Evolutionary conservation across 53 echinoderm and acorn worm species (phyloP).

Genomic region (Holothuria leucospilota): DNA sequence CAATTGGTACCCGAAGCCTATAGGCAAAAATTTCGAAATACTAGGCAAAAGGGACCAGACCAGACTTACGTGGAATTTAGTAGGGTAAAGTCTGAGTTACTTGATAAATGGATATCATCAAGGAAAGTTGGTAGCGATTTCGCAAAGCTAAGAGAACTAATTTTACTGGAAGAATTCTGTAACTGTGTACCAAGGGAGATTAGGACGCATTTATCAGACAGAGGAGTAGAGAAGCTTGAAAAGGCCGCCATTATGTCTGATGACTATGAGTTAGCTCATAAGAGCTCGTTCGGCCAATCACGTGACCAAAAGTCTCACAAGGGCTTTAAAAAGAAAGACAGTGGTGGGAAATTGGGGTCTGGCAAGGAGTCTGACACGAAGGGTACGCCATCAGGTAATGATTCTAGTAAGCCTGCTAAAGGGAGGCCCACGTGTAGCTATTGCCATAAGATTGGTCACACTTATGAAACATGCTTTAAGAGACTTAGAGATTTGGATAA

Average conservation of each 20-base stretch:
- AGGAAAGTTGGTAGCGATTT: conserved; percentile 45
- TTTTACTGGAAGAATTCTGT: conserved; percentile 67
- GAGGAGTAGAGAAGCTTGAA: conserved; percentile 35
- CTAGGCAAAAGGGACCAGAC: conserved; percentile 43
- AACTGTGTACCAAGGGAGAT: conserved; percentile 46
- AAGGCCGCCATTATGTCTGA: conserved; percentile 64
- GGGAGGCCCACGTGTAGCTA: conserved; percentile 56
- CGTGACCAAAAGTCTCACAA: conserved; percentile 6
- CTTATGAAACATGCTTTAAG: conserved; percentile 55
- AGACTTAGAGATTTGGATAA: conserved; percentile 21
- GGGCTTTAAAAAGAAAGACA: conserved; percentile 7
- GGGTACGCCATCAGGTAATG: conserved; percentile 1
- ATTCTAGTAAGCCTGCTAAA: conserved; percentile 17
- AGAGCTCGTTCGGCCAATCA: conserved; percentile 23
- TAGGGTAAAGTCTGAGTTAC: conserved; percentile 50
- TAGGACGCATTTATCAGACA: conserved; percentile 60
- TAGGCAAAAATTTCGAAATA: conserved; percentile 44
- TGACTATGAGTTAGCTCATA: conserved; percentile 65
- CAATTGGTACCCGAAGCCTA: conserved; percentile 79
- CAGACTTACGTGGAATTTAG: conserved; percentile 70
- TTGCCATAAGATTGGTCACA: conserved; percentile 58
- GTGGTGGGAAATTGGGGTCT: conserved; percentile 7
- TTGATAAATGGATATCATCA: conserved; percentile 66
- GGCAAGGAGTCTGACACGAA: not conserved
- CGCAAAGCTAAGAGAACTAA: conserved; percentile 55